Evolutionary conservation across 1,140 invertebrate genomes (phyloP).

Genomic region (Drosophila equinoxialis): DNA sequence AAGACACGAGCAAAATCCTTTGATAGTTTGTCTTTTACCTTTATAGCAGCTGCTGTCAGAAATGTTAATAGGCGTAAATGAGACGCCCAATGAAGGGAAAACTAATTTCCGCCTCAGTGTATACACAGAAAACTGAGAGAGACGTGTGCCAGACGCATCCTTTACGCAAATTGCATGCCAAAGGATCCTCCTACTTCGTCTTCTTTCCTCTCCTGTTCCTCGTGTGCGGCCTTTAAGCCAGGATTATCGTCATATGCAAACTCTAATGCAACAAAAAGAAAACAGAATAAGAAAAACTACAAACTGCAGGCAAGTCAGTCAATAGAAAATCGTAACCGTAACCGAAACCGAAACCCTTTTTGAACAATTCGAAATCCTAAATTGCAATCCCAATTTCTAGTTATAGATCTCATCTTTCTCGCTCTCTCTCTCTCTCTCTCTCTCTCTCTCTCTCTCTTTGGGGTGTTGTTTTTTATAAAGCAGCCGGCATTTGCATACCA

Average conservation of each 20-base stretch:
- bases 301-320: constrained; percentile 49
- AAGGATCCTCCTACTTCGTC: constrained; percentile 39
- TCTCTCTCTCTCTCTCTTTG: constrained; percentile 8
- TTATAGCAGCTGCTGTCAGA: constrained; percentile 63
- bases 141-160: constrained; percentile 72
- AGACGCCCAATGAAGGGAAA: constrained; percentile 70
- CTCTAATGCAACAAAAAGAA: constrained; percentile 22
- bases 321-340: constrained; percentile 21
- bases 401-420: constrained; percentile 23
- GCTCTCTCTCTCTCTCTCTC: not conserved
- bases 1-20: constrained; percentile 62
- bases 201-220: not conserved
- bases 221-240: constrained; percentile 66
- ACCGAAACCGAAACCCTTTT: constrained; percentile 66
- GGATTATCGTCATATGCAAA: constrained; percentile 64
- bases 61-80: constrained; percentile 76
- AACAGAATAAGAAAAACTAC: constrained; percentile 30
- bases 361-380: constrained; percentile 37
- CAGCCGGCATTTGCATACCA: constrained; percentile 73
- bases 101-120: constrained; percentile 63
- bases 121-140: constrained; percentile 3
- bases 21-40: constrained; percentile 47
- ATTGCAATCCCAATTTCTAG: constrained; percentile 32
- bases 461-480: constrained; percentile 51
- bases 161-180: constrained; percentile 58